Evolutionary conservation across 2,113 vertebrate genomes (phyloP).

Genomic region (Elgaria multicarinata): DNA sequence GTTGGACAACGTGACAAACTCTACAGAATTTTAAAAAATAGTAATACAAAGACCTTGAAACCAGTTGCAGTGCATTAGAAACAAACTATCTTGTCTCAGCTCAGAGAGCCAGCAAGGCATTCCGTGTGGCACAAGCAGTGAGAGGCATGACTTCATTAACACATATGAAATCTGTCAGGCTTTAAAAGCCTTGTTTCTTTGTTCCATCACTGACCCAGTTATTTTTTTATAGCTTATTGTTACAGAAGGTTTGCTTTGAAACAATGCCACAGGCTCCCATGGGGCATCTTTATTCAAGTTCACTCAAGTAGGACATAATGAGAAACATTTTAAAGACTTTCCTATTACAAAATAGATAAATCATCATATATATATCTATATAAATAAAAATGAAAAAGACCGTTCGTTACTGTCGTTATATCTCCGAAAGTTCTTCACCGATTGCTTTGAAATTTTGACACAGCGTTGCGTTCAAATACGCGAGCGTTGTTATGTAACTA

Average conservation of each 20-base stretch:
- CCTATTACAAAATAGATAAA: slow-evolving; percentile 45
- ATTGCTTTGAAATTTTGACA: no score
- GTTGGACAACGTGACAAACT: not conserved
- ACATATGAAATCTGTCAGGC: slow-evolving; percentile 11
- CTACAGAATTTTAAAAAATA: not conserved
- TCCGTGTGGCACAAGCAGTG: not conserved
- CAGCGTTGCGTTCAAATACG: no score
- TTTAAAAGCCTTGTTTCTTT: slow-evolving; percentile 37
- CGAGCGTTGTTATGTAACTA: no score
- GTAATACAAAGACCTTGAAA: not conserved
- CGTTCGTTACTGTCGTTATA: no score
- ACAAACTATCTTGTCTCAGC: not conserved
- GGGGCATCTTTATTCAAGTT: slow-evolving; percentile 32
- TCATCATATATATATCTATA: no score
- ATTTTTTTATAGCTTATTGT: slow-evolving; percentile 14
- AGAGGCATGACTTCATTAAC: slow-evolving; percentile 27
- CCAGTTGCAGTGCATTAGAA: not conserved
- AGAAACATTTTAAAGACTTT: slow-evolving; percentile 45
- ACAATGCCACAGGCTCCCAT: slow-evolving; percentile 15
- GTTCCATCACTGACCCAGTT: slow-evolving; percentile 10
- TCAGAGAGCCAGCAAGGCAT: slow-evolving; percentile 41
- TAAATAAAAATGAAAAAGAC: no score
- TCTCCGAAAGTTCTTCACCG: no score
- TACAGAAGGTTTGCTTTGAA: slow-evolving; percentile 42
- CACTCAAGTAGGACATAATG: slow-evolving; percentile 27